Conservation (phyloP, 2,888 invertebrate genomes). For the Zele albiditarsus region DNA sequence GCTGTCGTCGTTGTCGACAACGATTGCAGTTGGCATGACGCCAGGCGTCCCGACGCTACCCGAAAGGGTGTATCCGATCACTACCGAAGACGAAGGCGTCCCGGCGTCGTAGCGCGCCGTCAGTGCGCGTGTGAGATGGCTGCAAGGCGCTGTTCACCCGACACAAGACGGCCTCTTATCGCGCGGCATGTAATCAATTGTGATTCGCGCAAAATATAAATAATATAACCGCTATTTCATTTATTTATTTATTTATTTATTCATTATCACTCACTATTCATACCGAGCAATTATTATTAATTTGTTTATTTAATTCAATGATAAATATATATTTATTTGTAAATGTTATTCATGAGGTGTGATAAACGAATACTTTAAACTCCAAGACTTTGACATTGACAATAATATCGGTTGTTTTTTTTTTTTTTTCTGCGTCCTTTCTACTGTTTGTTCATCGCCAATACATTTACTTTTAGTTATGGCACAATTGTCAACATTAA, state of each 20-base stretch:
- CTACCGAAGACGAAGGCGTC: conserved; percentile 69
- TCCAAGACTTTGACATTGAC: neutral
- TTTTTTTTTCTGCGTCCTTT: neutral
- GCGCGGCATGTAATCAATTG: conserved; percentile 58
- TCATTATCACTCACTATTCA: neutral
- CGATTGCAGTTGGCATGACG: conserved; percentile 59
- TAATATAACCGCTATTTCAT: conserved; percentile 4
- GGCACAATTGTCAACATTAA: neutral
- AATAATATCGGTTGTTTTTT: too few species aligned
- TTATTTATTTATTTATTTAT: conserved; percentile 29
- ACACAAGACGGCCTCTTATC: conserved; percentile 64
- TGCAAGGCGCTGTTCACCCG: conserved; percentile 68
- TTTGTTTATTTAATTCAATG: neutral
- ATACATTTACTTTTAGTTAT: neutral
- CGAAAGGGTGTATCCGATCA: conserved; percentile 70
- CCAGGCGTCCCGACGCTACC: conserved; percentile 68
- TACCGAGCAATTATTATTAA: neutral
- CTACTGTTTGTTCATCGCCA: neutral
- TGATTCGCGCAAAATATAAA: conserved; percentile 43
- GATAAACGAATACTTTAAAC: neutral
- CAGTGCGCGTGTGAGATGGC: conserved; percentile 72
- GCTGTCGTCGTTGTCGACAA: conserved; percentile 40
- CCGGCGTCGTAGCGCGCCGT: conserved; percentile 70
- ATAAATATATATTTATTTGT: neutral
- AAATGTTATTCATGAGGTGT: neutral